Conservation (phyloP, 2,797 vertebrate species). For the Cynopterus sphinx region DNA sequence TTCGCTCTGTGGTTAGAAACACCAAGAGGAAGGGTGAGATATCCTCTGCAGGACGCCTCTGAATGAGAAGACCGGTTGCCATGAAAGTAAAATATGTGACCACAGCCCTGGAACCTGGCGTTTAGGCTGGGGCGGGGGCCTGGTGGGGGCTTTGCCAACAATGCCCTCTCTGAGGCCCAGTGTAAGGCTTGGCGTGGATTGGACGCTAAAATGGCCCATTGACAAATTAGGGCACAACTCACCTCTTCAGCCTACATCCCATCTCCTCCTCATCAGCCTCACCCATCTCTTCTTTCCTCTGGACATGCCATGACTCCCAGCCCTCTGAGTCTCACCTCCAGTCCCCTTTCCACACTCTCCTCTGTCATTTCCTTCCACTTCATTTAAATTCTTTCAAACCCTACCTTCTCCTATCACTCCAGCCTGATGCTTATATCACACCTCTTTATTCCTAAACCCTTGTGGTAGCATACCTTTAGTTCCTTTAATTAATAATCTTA, state of each 20-base stretch:
- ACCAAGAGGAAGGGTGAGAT: not conserved
- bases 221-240: not conserved
- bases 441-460: not conserved
- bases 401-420: not conserved
- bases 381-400: not conserved
- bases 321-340: not conserved
- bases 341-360: too few relatives aligned
- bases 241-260: not conserved
- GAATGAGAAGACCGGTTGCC: not conserved
- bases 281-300: not conserved
- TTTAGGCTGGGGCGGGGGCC: too few relatives aligned
- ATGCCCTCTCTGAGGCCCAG: not conserved
- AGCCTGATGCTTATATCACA: not conserved
- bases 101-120: not conserved
- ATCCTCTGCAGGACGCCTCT: not conserved
- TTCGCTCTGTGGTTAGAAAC: not conserved
- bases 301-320: not conserved
- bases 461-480: not conserved
- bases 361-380: not conserved
- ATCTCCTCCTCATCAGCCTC: not conserved
- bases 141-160: not conserved
- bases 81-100: not conserved
- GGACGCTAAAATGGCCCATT: accelerated
- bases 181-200: not conserved
- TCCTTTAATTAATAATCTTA: not conserved